phyloP scores from a whole-genome alignment of 2,113 vertebrate genomes.

The Geococcyx californianus region DNA sequence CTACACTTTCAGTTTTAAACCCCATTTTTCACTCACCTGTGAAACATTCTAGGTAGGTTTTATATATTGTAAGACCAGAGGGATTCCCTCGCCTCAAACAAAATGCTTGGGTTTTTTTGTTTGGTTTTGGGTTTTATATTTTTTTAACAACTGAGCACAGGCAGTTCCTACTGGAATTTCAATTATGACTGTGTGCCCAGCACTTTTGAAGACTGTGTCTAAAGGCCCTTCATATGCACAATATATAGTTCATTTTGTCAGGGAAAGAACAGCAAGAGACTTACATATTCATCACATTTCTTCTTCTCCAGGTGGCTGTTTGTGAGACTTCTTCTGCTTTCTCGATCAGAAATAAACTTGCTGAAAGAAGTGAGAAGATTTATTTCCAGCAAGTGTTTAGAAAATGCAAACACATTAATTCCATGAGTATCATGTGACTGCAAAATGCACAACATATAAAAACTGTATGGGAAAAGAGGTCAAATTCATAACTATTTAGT shows the following conservation, averaged over 20 bases:
- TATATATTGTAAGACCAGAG: not conserved
- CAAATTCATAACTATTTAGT: not conserved
- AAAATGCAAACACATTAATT: not conserved
- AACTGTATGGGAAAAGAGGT: not conserved
- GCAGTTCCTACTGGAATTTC: not conserved
- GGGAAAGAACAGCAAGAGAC: constrained; percentile 10
- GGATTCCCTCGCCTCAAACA: not conserved
- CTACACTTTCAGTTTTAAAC: not conserved
- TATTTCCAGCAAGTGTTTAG: constrained; percentile 1
- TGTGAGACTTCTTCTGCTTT: constrained; percentile 81
- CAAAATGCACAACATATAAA: not conserved
- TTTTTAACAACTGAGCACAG: not conserved
- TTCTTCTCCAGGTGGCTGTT: constrained; percentile 82
- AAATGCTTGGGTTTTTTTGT: not conserved
- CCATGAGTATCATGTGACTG: not conserved
- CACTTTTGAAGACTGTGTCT: not conserved
- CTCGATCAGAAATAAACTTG: constrained; percentile 81
- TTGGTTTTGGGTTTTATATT: not conserved
- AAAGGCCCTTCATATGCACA: not conserved
- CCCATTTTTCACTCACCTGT: not conserved
- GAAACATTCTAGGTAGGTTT: not conserved
- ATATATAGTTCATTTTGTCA: not conserved
- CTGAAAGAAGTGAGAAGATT: constrained; percentile 70
- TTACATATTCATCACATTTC: constrained; percentile 81
- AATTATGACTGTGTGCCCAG: not conserved